A percentile compares a stretch with the other conserved stretches of the same genome.
Evolutionary conservation across 1,140 invertebrate genomes (phyloP).

Genomic region (Bombus picipes): DNA sequence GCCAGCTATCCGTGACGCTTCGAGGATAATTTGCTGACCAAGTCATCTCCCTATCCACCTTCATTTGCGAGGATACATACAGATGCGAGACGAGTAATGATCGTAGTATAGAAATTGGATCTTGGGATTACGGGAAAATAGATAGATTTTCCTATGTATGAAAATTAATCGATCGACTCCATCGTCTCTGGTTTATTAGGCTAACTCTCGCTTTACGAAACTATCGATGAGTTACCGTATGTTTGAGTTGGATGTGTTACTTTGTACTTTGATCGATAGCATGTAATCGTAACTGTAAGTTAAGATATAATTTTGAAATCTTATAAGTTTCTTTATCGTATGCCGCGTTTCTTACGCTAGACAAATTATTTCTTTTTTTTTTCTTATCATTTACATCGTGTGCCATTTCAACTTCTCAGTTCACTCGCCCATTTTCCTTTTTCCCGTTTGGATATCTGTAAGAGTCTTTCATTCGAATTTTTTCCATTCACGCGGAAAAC

Average conservation of each 20-base stretch:
- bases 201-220: background rate
- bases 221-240: background rate
- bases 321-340: too few species aligned
- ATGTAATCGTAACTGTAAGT: background rate
- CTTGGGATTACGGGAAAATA: too few species aligned
- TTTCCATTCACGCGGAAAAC: constrained; percentile 48
- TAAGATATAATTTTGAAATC: too few species aligned
- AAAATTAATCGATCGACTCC: too few species aligned
- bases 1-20: background rate
- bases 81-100: too few species aligned
- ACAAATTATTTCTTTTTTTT: too few species aligned
- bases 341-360: too few species aligned
- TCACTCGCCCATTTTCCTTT: background rate
- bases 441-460: background rate
- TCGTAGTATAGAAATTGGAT: too few species aligned
- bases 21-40: background rate
- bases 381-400: too few species aligned
- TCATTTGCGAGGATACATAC: too few species aligned
- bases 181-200: background rate
- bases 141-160: too few species aligned
- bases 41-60: background rate
- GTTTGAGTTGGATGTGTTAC: background rate
- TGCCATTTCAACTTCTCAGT: background rate
- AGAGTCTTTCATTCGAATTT: background rate
- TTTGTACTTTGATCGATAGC: too few species aligned